Percentiles rank a stretch among this genome's conserved stretches.
Conservation (phyloP, 2,888 invertebrate species). For the Macropis europaea region DNA sequence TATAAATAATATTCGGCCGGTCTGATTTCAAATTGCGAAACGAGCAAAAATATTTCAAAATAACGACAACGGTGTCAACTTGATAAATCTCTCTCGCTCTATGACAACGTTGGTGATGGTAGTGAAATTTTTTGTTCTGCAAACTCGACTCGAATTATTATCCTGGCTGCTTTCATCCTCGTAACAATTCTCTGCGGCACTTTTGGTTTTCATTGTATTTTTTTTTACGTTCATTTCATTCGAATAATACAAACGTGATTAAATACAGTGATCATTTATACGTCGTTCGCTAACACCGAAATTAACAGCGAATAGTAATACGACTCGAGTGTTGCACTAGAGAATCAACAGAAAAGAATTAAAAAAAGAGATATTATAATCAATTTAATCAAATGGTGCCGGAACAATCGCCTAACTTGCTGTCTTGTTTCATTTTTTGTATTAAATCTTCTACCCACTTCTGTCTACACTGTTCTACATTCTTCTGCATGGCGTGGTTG, state of each 20-base stretch:
- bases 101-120: constrained; percentile 68
- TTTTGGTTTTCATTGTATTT: neutral
- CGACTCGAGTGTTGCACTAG: constrained; percentile 65
- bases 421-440: constrained; percentile 80
- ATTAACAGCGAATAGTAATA: constrained; percentile 40
- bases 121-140: constrained; percentile 60
- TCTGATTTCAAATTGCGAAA: constrained; percentile 23
- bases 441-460: constrained; percentile 79
- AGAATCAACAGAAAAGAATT: constrained; percentile 30
- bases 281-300: neutral
- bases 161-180: constrained; percentile 23
- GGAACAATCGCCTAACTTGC: constrained; percentile 78
- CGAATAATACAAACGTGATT: neutral
- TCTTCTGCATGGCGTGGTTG: constrained; percentile 83
- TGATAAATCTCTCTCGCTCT: constrained; percentile 25
- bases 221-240: neutral
- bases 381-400: constrained; percentile 72
- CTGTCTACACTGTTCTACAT: constrained; percentile 80
- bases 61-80: constrained; percentile 31
- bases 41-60: constrained; percentile 18
- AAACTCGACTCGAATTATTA: constrained; percentile 70
- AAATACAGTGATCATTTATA: neutral
- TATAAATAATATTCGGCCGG: constrained; percentile 6
- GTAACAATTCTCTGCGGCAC: neutral
- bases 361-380: constrained; percentile 61